Base-by-base conservation (phyloP, 2,113 vertebrate species). In the Eolophus roseicapilla region DNA sequence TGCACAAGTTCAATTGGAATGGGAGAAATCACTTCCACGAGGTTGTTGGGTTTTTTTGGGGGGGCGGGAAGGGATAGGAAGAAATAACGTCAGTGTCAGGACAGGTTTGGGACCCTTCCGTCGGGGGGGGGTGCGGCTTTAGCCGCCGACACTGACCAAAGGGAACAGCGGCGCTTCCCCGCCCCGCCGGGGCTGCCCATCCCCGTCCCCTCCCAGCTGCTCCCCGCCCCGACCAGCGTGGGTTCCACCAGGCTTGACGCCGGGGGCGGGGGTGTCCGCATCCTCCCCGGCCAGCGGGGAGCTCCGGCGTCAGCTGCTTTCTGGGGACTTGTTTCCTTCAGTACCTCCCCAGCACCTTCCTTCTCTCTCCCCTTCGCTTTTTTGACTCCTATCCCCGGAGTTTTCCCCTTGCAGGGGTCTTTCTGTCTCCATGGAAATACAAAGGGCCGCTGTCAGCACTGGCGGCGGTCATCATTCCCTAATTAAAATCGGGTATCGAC, bases 361-460 rank as follows among this genome's bases (percentile, higher is more conserved):
- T 7, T 35, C 12, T 44, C 28, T 10, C 19, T 49, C n/a, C 23
- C 8, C 0, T 49, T 7, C 10, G 3, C 20, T 47, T 25, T 28
- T 67, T 43, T 17, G 49, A 9, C 83, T 62, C 24, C 37, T 60
- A 6, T 3, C 17, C 73, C 44, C 29, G 5, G 59, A 44, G 18
- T 28, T 60, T 46, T 28, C 81, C 70, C 65, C 18, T 14, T 68
- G 68, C 15, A 23, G 37, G 59, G 67, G n/a, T 68, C 77, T 63
- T 24, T 46, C 44, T 14, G 28, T 94, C 93, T 91, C 89, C 89
- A 87, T 82, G 91, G 84, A 95, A 91, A 93, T 93, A 3, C 2
- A 8, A 33, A 20, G 10, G 52, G 65, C 44, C 37, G 23, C 52
- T 33, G 44, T 2, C 44, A 43, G 35, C 43, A 31, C n/a, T 37